Evolutionary conservation across 2,888 invertebrate species (phyloP).

Genomic region (Gonocerus acuteangulatus): DNA sequence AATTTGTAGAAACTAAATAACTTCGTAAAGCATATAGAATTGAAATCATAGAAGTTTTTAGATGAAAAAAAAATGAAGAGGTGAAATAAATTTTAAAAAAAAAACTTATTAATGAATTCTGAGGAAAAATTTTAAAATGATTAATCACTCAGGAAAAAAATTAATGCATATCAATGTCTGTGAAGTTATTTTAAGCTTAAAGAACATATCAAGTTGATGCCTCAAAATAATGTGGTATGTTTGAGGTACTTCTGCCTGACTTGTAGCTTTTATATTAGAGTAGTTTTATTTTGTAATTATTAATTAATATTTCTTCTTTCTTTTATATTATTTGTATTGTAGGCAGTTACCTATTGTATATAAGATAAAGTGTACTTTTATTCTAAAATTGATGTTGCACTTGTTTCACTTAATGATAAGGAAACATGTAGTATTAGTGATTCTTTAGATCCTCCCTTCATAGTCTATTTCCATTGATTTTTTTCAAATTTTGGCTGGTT

Average conservation of each 20-base stretch:
- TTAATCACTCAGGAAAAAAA: slow-evolving; percentile 1
- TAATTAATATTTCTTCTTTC: neutral
- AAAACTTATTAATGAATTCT: too few species aligned
- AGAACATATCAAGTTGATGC: slow-evolving; percentile 15
- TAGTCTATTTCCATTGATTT: slow-evolving; percentile 14
- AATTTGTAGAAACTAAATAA: too few species aligned
- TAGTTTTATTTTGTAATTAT: slow-evolving; percentile 15
- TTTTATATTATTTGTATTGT: slow-evolving; percentile 1
- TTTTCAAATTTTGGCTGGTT: neutral
- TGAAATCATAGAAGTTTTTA: too few species aligned
- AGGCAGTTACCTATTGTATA: neutral
- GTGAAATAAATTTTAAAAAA: too few species aligned
- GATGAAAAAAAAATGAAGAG: too few species aligned
- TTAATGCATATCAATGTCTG: slow-evolving; percentile 14
- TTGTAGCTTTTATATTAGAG: slow-evolving; percentile 21
- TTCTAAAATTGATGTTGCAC: slow-evolving; percentile 23
- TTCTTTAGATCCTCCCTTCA: slow-evolving; percentile 9
- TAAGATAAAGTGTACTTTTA: slow-evolving; percentile 19
- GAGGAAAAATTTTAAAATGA: neutral
- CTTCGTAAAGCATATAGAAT: too few species aligned
- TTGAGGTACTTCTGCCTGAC: slow-evolving; percentile 13
- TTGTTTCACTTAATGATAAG: slow-evolving; percentile 14
- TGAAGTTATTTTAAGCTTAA: neutral
- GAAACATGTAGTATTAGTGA: slow-evolving; percentile 2
- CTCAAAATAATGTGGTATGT: slow-evolving; percentile 13